phyloP scores from a whole-genome alignment of 2,888 invertebrate genomes.

The Drosophila meridionalis region DNA sequence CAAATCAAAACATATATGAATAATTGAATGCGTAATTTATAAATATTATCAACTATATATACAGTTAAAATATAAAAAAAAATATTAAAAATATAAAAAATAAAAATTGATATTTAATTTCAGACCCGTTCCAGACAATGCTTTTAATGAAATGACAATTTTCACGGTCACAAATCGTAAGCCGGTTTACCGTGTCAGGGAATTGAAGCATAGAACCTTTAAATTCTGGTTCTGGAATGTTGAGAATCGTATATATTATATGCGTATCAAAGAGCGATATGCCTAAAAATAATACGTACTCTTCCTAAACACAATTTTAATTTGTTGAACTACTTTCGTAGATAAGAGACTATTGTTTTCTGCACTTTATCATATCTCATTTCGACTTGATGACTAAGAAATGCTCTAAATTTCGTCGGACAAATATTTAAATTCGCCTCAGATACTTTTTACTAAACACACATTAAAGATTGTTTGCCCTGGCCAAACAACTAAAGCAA shows the following conservation, averaged over 20 bases:
- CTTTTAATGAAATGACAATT: slow-evolving; percentile 3
- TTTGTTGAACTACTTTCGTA: slow-evolving; percentile 1
- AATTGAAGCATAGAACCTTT: not conserved
- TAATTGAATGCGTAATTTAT: slow-evolving; percentile 11
- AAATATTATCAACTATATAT: not conserved
- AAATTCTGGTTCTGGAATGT: slow-evolving; percentile 3
- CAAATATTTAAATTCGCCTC: not conserved
- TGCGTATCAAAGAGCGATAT: not conserved
- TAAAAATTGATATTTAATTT: slow-evolving; percentile 2
- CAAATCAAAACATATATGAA: slow-evolving; percentile 13
- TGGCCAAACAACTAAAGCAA: slow-evolving; percentile 15
- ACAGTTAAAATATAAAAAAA: not conserved
- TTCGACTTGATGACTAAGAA: slow-evolving; percentile 4
- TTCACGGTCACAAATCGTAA: slow-evolving; percentile 1
- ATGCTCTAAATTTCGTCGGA: slow-evolving; percentile 1
- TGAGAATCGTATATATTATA: not conserved
- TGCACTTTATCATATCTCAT: not conserved
- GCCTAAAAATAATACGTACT: not conserved
- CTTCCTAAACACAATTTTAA: not conserved
- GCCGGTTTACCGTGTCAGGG: not conserved
- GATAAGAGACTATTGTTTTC: not conserved
- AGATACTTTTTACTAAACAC: slow-evolving; percentile 14
- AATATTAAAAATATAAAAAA: not conserved
- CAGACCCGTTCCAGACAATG: slow-evolving; percentile 23
- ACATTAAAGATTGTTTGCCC: slow-evolving; percentile 45